Conservation (phyloP, 1,140 invertebrate genomes). For the Heliconius hewitsoni region DNA sequence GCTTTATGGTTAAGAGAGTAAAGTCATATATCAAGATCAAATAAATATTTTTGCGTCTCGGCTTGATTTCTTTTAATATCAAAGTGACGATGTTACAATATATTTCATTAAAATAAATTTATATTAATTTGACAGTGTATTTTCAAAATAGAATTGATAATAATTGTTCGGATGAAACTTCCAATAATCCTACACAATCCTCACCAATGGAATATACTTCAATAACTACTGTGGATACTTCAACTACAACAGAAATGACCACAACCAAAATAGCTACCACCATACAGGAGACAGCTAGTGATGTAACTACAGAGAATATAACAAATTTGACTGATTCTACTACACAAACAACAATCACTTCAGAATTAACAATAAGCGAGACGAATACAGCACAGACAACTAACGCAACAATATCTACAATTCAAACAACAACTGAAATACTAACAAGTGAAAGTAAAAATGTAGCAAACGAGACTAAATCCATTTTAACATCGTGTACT, state of each 20-base stretch:
- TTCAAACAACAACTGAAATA: not conserved
- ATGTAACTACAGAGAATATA: not conserved
- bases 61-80: no score
- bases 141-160: not conserved
- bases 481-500: conserved; percentile 2
- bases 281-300: not conserved
- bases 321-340: not conserved
- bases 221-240: not conserved
- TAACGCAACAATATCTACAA: conserved; percentile 5
- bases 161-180: not conserved
- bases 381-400: not conserved
- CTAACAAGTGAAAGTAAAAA: not conserved
- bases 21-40: no score
- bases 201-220: not conserved
- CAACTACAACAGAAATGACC: conserved; percentile 22
- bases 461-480: not conserved
- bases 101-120: not conserved
- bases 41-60: no score
- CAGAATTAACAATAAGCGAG: conserved; percentile 12
- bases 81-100: not conserved
- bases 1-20: no score
- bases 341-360: conserved; percentile 4
- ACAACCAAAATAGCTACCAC: not conserved
- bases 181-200: not conserved
- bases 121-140: not conserved